These are phyloP conservation scores for Mesoligia furuncula DNA, from an alignment of 2,888 invertebrate genomes.

Conservation along the genomic window DNA sequence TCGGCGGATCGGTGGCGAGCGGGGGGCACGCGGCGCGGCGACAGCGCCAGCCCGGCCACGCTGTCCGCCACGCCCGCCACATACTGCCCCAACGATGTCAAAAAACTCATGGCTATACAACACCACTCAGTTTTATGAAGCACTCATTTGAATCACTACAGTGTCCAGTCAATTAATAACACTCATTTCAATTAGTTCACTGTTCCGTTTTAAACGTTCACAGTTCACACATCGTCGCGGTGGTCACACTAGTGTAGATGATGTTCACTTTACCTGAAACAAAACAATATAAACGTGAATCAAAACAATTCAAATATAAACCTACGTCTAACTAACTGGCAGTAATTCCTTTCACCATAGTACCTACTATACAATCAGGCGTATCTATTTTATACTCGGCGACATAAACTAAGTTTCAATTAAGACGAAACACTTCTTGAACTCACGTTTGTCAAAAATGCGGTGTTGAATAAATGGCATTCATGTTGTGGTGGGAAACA, in stretches of 20 bases:
- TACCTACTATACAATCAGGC: too few relatives aligned
- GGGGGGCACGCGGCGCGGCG: conserved; percentile 93
- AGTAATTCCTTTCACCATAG: too few relatives aligned
- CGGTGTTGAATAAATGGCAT: conserved; percentile 33
- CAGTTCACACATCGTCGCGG: conserved; percentile 30
- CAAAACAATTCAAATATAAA: conserved; percentile 16
- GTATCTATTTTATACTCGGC: neutral
- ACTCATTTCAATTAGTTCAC: conserved; percentile 45
- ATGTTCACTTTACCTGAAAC: conserved; percentile 40
- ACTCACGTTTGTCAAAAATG: conserved; percentile 11
- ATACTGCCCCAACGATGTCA: conserved; percentile 95
- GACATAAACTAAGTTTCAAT: conserved; percentile 49
- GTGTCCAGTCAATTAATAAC: conserved; percentile 34
- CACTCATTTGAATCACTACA: conserved; percentile 66
- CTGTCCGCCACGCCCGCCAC: conserved; percentile 96
- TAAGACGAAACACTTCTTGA: conserved; percentile 43
- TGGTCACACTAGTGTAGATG: conserved; percentile 2
- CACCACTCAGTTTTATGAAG: conserved; percentile 65
- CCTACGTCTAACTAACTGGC: neutral
- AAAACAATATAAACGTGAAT: conserved; percentile 24
- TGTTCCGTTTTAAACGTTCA: conserved; percentile 26
- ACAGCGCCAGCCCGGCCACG: conserved; percentile 94
- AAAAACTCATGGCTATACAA: conserved; percentile 93
- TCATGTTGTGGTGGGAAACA: conserved; percentile 20
- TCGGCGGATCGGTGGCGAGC: conserved; percentile 92